Evolutionary conservation across 1,140 invertebrate genomes (phyloP).

Genomic region (Orussus abietinus): DNA sequence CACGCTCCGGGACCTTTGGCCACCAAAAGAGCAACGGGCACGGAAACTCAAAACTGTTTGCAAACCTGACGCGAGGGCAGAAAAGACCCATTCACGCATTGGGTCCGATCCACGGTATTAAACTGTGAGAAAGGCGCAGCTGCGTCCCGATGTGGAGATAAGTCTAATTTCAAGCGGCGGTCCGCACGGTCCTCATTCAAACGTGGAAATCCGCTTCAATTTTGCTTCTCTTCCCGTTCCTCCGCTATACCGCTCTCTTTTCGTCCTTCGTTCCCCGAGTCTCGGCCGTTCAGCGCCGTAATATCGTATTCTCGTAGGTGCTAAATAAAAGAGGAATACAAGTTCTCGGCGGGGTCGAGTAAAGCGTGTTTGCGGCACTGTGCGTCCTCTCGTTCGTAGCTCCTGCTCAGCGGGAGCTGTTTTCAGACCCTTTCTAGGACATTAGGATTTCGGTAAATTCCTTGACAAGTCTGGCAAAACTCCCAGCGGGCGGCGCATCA

Average conservation of each 20-base stretch:
- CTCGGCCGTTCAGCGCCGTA: no score
- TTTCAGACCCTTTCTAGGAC: constrained; percentile 23
- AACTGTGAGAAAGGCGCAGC: no score
- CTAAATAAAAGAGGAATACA: no score
- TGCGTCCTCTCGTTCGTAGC: no score
- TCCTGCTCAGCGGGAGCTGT: constrained; percentile 22
- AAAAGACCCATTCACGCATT: constrained; percentile 20
- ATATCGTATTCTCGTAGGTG: no score
- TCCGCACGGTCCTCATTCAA: constrained; percentile 14
- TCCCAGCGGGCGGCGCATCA: constrained; percentile 27
- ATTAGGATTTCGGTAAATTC: constrained; percentile 25
- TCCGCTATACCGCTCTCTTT: no score
- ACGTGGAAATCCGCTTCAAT: constrained; percentile 30
- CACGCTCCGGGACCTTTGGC: no score
- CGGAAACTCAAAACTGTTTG: constrained; percentile 24
- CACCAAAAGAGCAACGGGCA: constrained; percentile 22
- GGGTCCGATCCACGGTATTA: constrained; percentile 26
- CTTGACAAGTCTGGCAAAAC: constrained; percentile 33
- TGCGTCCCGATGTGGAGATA: no score
- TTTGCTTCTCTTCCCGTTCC: no score
- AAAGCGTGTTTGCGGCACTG: no score
- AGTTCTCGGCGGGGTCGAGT: not conserved
- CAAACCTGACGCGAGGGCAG: constrained; percentile 18
- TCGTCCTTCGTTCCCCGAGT: no score
- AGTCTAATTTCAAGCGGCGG: constrained; percentile 37